Evolutionary conservation across 2,113 vertebrate genomes (phyloP).

Genomic region (Salvelinus fontinalis): DNA sequence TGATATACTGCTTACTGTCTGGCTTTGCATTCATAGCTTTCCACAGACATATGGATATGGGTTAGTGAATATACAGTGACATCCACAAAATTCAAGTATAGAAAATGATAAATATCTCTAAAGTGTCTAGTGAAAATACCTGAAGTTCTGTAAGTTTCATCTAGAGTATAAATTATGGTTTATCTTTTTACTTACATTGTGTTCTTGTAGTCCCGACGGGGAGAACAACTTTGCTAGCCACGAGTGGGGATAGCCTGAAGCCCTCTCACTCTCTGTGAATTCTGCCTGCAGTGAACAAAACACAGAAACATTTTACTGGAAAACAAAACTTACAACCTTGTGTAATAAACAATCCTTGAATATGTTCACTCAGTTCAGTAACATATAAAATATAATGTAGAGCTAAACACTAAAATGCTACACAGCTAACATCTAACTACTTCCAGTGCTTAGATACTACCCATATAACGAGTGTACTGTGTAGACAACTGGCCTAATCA

Average conservation of each 20-base stretch:
- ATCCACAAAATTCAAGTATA: slow-evolving; percentile 39
- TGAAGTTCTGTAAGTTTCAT: neutral
- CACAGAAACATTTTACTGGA: slow-evolving; percentile 33
- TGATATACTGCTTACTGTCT: slow-evolving; percentile 68
- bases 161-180: slow-evolving; percentile 15
- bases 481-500: slow-evolving; percentile 14
- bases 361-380: slow-evolving; percentile 20
- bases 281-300: slow-evolving; percentile 59
- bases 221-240: slow-evolving; percentile 38
- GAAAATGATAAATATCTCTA: slow-evolving; percentile 7
- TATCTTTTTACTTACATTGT: slow-evolving; percentile 17
- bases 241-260: slow-evolving; percentile 47
- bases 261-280: slow-evolving; percentile 50
- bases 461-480: neutral
- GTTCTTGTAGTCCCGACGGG: slow-evolving; percentile 32
- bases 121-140: neutral
- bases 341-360: slow-evolving; percentile 27
- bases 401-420: slow-evolving; percentile 11
- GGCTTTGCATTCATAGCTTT: slow-evolving; percentile 53
- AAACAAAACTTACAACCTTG: slow-evolving; percentile 28
- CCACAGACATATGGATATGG: slow-evolving; percentile 58
- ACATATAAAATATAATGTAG: slow-evolving; percentile 14
- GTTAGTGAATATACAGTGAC: slow-evolving; percentile 43
- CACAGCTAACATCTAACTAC: slow-evolving; percentile 14
- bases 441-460: neutral